phyloP scores from a whole-genome alignment of 1,140 invertebrate species.

The Lethrus apterus region DNA sequence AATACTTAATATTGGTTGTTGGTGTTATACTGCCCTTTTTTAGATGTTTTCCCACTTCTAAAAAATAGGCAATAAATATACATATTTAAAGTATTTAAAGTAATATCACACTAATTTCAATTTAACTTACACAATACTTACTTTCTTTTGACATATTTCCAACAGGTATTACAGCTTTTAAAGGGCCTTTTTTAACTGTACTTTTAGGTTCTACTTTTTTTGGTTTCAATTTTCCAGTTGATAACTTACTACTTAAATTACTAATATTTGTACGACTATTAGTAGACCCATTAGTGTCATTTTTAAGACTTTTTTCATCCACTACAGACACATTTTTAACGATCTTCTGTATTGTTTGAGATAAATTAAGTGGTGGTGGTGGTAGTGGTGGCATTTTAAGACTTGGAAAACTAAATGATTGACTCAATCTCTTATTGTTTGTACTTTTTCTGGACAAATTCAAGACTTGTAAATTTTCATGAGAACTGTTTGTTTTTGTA shows the following conservation, averaged over 20 bases:
- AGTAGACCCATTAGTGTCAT: neutral
- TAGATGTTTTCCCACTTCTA: neutral
- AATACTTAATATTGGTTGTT: slow-evolving; percentile 5
- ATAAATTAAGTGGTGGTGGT: too few relatives aligned
- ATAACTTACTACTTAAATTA: neutral
- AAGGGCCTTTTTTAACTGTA: slow-evolving; percentile 15
- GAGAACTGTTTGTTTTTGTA: slow-evolving; percentile 1
- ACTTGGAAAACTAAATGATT: slow-evolving; percentile 5
- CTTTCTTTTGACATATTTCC: slow-evolving; percentile 18
- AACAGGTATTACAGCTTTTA: slow-evolving; percentile 21
- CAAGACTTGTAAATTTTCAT: slow-evolving; percentile 14
- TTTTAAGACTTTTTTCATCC: too few relatives aligned
- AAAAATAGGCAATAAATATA: neutral
- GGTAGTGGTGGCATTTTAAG: slow-evolving; percentile 4
- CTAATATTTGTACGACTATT: slow-evolving; percentile 12
- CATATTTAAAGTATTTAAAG: neutral
- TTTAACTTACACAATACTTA: too few relatives aligned
- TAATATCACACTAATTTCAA: slow-evolving; percentile 13
- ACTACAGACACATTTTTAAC: too few relatives aligned
- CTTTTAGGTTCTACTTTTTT: slow-evolving; percentile 16
- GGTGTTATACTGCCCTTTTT: slow-evolving; percentile 11
- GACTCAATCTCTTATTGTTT: slow-evolving; percentile 6
- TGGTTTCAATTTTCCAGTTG: slow-evolving; percentile 16
- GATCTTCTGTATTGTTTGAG: too few relatives aligned
- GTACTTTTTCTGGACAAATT: slow-evolving; percentile 18